Base-by-base conservation (phyloP, 2,797 vertebrate genomes). In the Gambelia wislizenii region DNA sequence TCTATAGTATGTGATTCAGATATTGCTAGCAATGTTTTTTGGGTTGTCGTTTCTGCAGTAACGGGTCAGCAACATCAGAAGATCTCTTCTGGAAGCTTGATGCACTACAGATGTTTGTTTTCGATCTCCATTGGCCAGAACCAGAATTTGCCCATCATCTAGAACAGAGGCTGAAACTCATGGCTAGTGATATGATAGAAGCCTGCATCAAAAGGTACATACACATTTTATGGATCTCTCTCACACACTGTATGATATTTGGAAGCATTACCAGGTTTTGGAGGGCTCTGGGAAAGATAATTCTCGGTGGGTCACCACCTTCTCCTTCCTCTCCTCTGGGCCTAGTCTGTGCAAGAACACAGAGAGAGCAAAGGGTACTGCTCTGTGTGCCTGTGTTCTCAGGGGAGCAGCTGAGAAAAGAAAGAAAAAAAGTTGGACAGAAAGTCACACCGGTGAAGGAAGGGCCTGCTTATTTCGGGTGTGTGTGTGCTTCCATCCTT, bases 141-240 rank as follows among this genome's bases (percentile, higher is more conserved):
- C 97, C 98, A 1, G 99, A 99, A 96, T 99, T 99, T 95, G 98
- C 98, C 91, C 97, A 98, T 94, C 99, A 99, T 93, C 98, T 99
- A 96, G 98, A 99, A 94, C 99, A 99, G 94, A 98, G 99, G 87
- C 98, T 99, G 83, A 99, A 99, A 93, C 98, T 99, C 89, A 99
- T 99, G 99, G 99, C 99, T 94, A 98, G 98, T 95, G 99, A 99
- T 96, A 99, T 99, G 99, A 99, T 99, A 97, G 99, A 99, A 96
- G 99, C 99, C 94, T 99, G 98, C 42, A 98, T 99, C 87, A 99
- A 98, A 97, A 99, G 99, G 99, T 99, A 96, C 93, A 92, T 86
- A 80, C 18, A 59, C 83, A 30, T 83, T 42, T 91, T 93, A 27
- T 90, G 91, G 77, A 89, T 94, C 80, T 79, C 22, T 33, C 7